These are phyloP conservation scores for Zaprionus davidi DNA, from an alignment of 1,140 invertebrate genomes.

Conservation along the genomic window DNA sequence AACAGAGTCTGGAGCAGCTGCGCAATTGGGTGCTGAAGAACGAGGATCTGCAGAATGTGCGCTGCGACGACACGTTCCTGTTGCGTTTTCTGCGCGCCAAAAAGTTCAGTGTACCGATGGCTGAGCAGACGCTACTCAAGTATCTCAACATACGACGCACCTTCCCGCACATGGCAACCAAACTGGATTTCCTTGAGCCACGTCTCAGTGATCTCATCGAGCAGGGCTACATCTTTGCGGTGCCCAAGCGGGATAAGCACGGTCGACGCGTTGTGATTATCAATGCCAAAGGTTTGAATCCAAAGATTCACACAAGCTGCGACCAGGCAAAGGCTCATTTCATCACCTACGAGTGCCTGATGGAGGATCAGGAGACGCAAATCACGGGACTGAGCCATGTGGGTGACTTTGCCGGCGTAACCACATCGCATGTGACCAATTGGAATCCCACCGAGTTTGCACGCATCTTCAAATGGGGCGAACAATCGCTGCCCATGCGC, in stretches of 20 bases:
- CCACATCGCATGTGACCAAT: constrained; percentile 87
- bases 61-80: constrained; percentile 90
- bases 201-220: constrained; percentile 87
- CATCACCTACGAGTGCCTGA: constrained; percentile 89
- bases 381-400: constrained; percentile 89
- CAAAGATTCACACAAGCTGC: constrained; percentile 86
- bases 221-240: constrained; percentile 89
- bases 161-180: constrained; percentile 87
- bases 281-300: constrained; percentile 88
- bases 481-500: constrained; percentile 91
- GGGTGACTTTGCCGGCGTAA: constrained; percentile 86
- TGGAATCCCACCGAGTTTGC: constrained; percentile 89
- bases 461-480: constrained; percentile 88
- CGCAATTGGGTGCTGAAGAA: constrained; percentile 89
- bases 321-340: constrained; percentile 89
- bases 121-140: constrained; percentile 91
- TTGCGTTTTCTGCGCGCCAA: constrained; percentile 91
- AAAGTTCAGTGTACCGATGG: constrained; percentile 92
- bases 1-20: constrained; percentile 87
- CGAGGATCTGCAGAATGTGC: constrained; percentile 87
- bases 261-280: constrained; percentile 90
- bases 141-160: constrained; percentile 90
- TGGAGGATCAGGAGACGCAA: constrained; percentile 90
- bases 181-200: constrained; percentile 88
- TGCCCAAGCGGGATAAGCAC: constrained; percentile 88